Evolutionary conservation across 2,113 vertebrate species (phyloP).

Genomic region (Aramus guarauna): DNA sequence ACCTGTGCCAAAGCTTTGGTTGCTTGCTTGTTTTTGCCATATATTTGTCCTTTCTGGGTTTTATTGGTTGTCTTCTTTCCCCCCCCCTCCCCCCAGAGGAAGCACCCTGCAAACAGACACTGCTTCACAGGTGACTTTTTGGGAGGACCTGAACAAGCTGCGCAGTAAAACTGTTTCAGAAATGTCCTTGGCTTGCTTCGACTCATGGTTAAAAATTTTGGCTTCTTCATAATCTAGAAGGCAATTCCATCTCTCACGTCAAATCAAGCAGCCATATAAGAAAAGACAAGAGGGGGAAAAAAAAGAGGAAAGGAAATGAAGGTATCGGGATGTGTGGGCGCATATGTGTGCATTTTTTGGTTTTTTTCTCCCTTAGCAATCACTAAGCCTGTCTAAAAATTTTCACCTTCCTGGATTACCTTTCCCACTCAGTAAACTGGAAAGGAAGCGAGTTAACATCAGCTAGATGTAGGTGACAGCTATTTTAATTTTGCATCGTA

Average conservation of each 20-base stretch:
- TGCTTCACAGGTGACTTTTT: background rate
- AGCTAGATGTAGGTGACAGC: background rate
- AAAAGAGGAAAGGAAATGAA: background rate
- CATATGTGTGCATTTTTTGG: accelerated
- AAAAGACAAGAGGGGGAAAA: background rate
- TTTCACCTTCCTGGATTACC: background rate
- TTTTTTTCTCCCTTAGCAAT: background rate
- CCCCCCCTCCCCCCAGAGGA: too few relatives aligned
- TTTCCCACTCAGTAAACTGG: background rate
- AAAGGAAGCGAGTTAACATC: background rate
- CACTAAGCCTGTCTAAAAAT: background rate
- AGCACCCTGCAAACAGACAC: background rate
- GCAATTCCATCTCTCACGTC: background rate
- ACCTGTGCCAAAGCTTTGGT: background rate
- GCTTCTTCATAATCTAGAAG: background rate
- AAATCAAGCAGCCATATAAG: background rate
- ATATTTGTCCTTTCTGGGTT: background rate
- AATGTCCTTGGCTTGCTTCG: background rate
- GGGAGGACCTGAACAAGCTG: background rate
- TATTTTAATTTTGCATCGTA: background rate
- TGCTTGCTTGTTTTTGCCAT: background rate
- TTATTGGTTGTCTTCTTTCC: too few relatives aligned
- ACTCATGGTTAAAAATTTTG: background rate
- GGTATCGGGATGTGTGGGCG: accelerated
- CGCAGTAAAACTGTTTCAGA: background rate